Evolutionary conservation across 2,797 vertebrate genomes (phyloP).

Genomic region (Phoebastria nigripes): DNA sequence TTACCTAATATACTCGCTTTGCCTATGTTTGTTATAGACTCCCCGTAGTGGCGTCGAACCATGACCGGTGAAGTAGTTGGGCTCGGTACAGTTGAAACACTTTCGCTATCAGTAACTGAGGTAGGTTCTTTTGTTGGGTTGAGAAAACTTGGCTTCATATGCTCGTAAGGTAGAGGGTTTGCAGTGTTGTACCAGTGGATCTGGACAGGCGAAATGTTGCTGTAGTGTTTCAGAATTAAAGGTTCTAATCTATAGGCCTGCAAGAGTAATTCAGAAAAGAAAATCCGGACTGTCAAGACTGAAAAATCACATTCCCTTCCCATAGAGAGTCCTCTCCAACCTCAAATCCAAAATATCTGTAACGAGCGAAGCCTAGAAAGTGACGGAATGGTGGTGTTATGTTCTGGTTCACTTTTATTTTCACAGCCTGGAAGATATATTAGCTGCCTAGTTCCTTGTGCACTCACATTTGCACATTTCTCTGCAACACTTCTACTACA

Average conservation of each 20-base stretch:
- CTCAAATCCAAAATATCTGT: background rate
- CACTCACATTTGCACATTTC: background rate
- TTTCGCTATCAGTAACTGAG: conserved; percentile 85
- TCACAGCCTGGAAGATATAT: background rate
- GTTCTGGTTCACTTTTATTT: background rate
- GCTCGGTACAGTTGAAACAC: conserved; percentile 84
- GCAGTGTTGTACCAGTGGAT: conserved; percentile 95
- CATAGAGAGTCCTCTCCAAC: background rate
- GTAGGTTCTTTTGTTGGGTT: conserved; percentile 88
- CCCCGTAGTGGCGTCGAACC: conserved; percentile 88
- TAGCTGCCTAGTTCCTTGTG: background rate
- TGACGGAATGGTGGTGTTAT: background rate
- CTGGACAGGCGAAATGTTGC: conserved; percentile 92
- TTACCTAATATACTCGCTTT: conserved; percentile 95
- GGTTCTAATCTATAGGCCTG: conserved; percentile 97
- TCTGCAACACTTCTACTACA: background rate
- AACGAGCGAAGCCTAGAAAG: background rate
- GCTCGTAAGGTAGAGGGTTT: conserved; percentile 87
- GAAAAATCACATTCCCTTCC: background rate
- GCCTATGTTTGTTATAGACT: conserved; percentile 96
- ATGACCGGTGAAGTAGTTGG: conserved; percentile 91
- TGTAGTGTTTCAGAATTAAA: conserved; percentile 95
- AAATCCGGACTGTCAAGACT: background rate
- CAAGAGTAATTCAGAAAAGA: background rate
- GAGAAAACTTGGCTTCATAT: conserved; percentile 88